A percentile compares a stretch with the other conserved stretches of the same genome.
These are phyloP conservation scores for Datnioides undecimradiatus DNA, from an alignment of 2,113 vertebrate species.

Conservation along the genomic window DNA sequence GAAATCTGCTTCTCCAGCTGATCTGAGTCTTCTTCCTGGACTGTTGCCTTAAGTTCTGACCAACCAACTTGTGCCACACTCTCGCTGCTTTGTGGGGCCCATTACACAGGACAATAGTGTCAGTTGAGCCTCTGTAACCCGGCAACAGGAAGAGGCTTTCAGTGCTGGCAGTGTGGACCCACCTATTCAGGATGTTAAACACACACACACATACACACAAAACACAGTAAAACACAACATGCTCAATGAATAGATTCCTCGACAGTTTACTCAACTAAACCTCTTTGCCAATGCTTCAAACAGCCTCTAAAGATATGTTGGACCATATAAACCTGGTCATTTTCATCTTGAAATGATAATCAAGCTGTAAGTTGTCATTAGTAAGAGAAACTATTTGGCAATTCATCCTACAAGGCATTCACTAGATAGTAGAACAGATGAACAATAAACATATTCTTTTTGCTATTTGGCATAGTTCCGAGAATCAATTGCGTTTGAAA, in stretches of 20 bases:
- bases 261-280: not conserved
- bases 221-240: slow-evolving; percentile 3
- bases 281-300: too few relatives aligned
- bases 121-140: slow-evolving; percentile 42
- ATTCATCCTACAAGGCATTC: not conserved
- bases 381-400: too few relatives aligned
- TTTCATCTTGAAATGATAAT: not conserved
- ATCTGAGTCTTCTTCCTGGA: too few relatives aligned
- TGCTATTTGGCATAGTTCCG: slow-evolving; percentile 12
- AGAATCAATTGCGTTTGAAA: slow-evolving; percentile 12
- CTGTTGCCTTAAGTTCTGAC: not conserved
- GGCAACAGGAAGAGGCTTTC: slow-evolving; percentile 58
- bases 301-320: too few relatives aligned
- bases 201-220: not conserved
- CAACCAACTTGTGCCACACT: slow-evolving; percentile 38
- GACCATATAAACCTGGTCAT: not conserved
- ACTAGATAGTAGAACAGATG: not conserved
- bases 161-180: not conserved
- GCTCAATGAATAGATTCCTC: not conserved
- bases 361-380: not conserved
- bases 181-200: slow-evolving; percentile 24
- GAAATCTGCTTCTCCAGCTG: not conserved
- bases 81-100: not conserved
- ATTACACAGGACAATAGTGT: slow-evolving; percentile 22
- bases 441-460: slow-evolving; percentile 29